A percentile compares a stretch with the other conserved stretches of the same genome.
These are phyloP conservation scores for Mormyrus iriodes DNA, from an alignment of 2,113 vertebrate genomes.

Conservation along the genomic window DNA sequence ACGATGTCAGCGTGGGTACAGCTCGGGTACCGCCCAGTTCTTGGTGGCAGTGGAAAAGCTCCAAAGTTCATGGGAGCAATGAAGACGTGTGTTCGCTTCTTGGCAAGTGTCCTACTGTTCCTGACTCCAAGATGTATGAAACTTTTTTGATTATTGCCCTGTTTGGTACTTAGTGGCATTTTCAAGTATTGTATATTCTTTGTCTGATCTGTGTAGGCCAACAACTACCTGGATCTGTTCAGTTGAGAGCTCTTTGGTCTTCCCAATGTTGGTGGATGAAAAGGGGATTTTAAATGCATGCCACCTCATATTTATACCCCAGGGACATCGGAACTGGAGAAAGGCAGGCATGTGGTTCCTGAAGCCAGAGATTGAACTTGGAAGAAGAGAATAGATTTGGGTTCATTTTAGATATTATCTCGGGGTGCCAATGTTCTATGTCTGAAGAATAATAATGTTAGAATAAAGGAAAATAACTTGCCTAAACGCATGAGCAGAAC, in stretches of 20 bases:
- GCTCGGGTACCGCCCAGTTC: not conserved
- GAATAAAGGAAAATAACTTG: not conserved
- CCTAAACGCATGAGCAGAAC: not conserved
- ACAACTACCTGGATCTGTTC: not conserved
- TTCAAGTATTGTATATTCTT: not conserved
- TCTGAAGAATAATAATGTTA: not conserved
- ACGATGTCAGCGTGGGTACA: not conserved
- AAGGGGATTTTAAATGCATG: not conserved
- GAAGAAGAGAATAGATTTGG: not conserved
- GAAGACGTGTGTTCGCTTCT: not conserved
- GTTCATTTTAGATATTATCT: not conserved
- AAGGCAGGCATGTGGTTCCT: not conserved
- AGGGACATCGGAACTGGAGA: not conserved
- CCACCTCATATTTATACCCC: not conserved
- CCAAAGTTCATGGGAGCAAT: not conserved
- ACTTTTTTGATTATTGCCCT: not conserved
- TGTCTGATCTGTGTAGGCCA: not conserved
- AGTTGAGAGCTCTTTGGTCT: not conserved
- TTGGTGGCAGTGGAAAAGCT: not conserved
- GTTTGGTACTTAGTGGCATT: not conserved
- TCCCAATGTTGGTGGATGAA: not conserved
- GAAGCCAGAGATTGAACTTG: not conserved
- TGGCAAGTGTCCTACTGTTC: not conserved
- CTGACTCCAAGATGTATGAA: not conserved
- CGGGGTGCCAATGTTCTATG: conserved; percentile 2